Evolutionary conservation across 2,888 invertebrate genomes (phyloP).

Genomic region (Drosophila demipolita): DNA sequence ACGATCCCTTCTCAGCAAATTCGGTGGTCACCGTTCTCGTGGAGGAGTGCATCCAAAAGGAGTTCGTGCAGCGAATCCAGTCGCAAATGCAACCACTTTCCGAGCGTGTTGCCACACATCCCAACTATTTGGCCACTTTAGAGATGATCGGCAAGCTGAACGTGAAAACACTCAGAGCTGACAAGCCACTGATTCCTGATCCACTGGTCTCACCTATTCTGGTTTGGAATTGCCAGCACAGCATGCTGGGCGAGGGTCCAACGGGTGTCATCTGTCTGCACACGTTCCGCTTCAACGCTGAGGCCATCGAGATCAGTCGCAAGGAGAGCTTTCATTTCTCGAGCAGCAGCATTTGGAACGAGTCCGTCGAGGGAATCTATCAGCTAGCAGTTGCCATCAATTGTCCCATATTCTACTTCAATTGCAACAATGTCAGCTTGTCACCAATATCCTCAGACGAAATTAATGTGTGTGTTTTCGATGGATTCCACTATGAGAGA

Average conservation of each 20-base stretch:
- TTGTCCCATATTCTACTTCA: conserved; percentile 43
- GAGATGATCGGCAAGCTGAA: not conserved
- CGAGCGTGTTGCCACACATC: not conserved
- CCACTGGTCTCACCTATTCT: conserved; percentile 25
- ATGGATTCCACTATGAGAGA: conserved; percentile 56
- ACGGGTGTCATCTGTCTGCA: conserved; percentile 49
- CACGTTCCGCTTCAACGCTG: conserved; percentile 30
- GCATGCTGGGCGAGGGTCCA: conserved; percentile 20
- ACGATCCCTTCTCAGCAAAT: conserved; percentile 43
- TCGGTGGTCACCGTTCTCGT: conserved; percentile 46
- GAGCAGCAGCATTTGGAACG: conserved; percentile 51
- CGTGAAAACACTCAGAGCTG: conserved; percentile 1
- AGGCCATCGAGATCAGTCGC: conserved; percentile 29
- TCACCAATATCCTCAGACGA: conserved; percentile 23
- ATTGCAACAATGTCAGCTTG: conserved; percentile 48
- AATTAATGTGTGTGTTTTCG: not conserved
- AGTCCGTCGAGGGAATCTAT: conserved; percentile 41
- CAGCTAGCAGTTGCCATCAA: conserved; percentile 44
- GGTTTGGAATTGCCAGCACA: conserved; percentile 24
- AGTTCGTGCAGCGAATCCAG: conserved; percentile 38
- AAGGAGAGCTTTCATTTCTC: conserved; percentile 20
- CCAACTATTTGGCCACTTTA: conserved; percentile 17
- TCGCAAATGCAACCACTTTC: conserved; percentile 18
- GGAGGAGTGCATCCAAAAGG: conserved; percentile 37
- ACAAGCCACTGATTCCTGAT: not conserved